phyloP scores from a whole-genome alignment of 2,113 vertebrate species.

The Sciurus niger region DNA sequence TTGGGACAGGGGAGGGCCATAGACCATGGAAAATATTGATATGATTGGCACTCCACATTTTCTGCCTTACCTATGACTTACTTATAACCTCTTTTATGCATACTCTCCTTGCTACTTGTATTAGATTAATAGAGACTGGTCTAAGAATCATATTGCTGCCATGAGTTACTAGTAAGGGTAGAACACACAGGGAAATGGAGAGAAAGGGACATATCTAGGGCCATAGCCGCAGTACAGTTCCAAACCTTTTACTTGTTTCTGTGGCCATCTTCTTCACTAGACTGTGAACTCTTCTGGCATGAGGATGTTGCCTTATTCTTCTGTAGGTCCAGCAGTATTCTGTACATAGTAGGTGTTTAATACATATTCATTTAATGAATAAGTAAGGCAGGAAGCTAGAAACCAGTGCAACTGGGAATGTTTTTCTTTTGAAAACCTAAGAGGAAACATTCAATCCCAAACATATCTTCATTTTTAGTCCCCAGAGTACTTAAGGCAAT shows the following conservation, averaged over 20 bases:
- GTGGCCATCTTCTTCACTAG: constrained; percentile 9
- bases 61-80: neutral
- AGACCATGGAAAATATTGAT: neutral
- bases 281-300: neutral
- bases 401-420: neutral
- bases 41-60: neutral
- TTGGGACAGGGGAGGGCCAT: neutral
- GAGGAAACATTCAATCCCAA: constrained; percentile 30
- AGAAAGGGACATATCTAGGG: constrained; percentile 27
- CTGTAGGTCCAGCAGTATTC: neutral
- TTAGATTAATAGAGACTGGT: neutral
- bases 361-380: constrained; percentile 15
- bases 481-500: constrained; percentile 11
- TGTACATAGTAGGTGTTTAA: neutral
- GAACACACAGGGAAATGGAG: neutral
- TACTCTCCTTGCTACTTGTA: constrained; percentile 27
- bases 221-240: neutral
- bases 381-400: constrained; percentile 35
- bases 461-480: constrained; percentile 31
- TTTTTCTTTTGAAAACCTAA: constrained; percentile 42
- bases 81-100: constrained; percentile 36
- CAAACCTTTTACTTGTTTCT: constrained; percentile 37
- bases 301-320: neutral
- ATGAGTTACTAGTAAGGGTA: constrained; percentile 18
- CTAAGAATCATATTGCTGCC: constrained; percentile 7